Conservation (phyloP, 2,797 vertebrate species). For the Microctenopoma stevenorrisi region DNA sequence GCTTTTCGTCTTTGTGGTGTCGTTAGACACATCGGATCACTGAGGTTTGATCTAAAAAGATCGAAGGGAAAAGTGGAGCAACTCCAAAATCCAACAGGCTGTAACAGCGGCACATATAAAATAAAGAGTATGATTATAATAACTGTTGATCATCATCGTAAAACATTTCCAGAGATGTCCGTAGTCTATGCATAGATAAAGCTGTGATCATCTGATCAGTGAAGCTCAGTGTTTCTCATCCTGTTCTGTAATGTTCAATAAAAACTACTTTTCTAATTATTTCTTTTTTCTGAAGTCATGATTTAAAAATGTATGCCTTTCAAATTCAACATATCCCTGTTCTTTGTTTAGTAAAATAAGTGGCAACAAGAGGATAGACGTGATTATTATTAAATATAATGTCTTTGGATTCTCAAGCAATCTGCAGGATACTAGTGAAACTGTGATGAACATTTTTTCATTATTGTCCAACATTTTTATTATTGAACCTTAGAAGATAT, state of each 20-base stretch:
- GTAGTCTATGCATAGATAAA: slow-evolving; percentile 66
- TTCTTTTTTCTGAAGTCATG: slow-evolving; percentile 6
- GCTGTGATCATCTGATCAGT: slow-evolving; percentile 61
- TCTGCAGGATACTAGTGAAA: background rate
- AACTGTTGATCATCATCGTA: slow-evolving; percentile 48
- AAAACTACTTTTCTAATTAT: slow-evolving; percentile 53
- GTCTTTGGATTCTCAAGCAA: background rate
- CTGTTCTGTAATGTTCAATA: slow-evolving; percentile 66
- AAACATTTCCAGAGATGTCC: slow-evolving; percentile 47
- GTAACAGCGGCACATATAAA: background rate
- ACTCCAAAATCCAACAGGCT: slow-evolving; percentile 1
- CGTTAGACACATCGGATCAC: background rate
- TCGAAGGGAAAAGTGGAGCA: slow-evolving; percentile 1
- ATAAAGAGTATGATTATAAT: slow-evolving; percentile 12
- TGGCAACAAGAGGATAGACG: background rate
- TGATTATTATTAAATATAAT: background rate
- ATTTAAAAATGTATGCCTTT: background rate
- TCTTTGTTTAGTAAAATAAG: background rate
- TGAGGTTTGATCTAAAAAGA: background rate
- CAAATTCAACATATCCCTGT: background rate
- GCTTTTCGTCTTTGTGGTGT: background rate
- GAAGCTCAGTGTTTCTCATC: slow-evolving; percentile 58
- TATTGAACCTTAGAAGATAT: background rate
- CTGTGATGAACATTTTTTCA: background rate
- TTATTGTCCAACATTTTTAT: background rate